Conservation (phyloP, 2,888 invertebrate species). For the Eulithis prunata region DNA sequence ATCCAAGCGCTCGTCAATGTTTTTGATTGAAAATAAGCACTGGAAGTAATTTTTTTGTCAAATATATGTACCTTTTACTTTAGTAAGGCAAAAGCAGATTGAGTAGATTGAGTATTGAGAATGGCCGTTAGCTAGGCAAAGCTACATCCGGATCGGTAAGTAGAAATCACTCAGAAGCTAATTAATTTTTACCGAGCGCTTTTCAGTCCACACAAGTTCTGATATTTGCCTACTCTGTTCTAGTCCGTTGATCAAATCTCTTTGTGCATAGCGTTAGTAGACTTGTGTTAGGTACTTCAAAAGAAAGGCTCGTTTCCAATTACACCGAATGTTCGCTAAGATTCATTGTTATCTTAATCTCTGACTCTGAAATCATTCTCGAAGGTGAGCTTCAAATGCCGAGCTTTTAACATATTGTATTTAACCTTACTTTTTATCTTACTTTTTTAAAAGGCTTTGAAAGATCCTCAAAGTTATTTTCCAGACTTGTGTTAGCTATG, state of each 20-base stretch:
- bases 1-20: too few relatives aligned
- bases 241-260: slow-evolving; percentile 50
- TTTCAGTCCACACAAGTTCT: slow-evolving; percentile 15
- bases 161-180: not conserved
- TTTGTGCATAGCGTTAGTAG: slow-evolving; percentile 46
- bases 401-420: slow-evolving; percentile 36
- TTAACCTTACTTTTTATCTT: slow-evolving; percentile 14
- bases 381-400: slow-evolving; percentile 46
- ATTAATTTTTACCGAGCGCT: not conserved
- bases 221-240: slow-evolving; percentile 18
- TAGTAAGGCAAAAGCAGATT: too few relatives aligned
- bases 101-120: too few relatives aligned
- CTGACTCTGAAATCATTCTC: slow-evolving; percentile 46
- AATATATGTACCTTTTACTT: not conserved
- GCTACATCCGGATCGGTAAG: too few relatives aligned
- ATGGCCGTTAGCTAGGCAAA: too few relatives aligned
- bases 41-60: not conserved
- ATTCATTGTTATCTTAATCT: slow-evolving; percentile 55
- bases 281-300: slow-evolving; percentile 45
- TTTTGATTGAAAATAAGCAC: too few relatives aligned
- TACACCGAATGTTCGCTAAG: slow-evolving; percentile 50
- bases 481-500: slow-evolving; percentile 3
- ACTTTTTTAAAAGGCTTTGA: slow-evolving; percentile 19
- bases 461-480: slow-evolving; percentile 9
- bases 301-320: slow-evolving; percentile 41